These are phyloP conservation scores for Heliconius hewitsoni DNA, from an alignment of 1,140 invertebrate genomes.

Conservation along the genomic window DNA sequence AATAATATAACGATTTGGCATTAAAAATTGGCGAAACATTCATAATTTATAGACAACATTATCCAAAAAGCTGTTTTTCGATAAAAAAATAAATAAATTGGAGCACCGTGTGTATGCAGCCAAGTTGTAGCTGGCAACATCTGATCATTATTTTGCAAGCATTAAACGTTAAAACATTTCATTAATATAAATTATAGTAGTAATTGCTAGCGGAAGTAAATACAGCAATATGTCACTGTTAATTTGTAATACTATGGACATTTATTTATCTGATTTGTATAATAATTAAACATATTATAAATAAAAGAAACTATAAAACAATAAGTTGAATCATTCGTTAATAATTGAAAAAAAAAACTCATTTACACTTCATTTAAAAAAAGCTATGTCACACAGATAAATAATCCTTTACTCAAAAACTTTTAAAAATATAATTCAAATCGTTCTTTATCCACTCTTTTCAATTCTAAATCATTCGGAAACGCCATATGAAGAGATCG, in stretches of 20 bases:
- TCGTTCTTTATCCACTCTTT: not conserved
- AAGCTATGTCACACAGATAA: too few species aligned
- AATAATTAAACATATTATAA: too few species aligned
- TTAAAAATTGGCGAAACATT: not conserved
- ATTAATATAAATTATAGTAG: constrained; percentile 12
- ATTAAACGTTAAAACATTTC: constrained; percentile 13
- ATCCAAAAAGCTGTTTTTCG: not conserved
- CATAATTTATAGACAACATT: not conserved
- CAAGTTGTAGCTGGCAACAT: constrained; percentile 14
- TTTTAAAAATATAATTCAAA: not conserved
- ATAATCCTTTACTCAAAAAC: not conserved
- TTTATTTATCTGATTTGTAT: too few species aligned
- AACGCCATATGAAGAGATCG: not conserved
- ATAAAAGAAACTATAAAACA: too few species aligned
- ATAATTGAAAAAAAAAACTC: too few species aligned
- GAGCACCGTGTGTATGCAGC: not conserved
- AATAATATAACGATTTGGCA: not conserved
- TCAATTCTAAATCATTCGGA: not conserved
- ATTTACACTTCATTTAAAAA: too few species aligned
- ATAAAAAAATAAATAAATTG: constrained; percentile 6
- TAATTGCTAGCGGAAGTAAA: constrained; percentile 1
- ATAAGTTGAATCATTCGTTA: too few species aligned
- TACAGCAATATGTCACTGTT: not conserved
- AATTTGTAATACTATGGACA: not conserved
- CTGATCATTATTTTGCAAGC: constrained; percentile 8